phyloP scores from a whole-genome alignment of 2,113 vertebrate genomes.

The Lepus europaeus region DNA sequence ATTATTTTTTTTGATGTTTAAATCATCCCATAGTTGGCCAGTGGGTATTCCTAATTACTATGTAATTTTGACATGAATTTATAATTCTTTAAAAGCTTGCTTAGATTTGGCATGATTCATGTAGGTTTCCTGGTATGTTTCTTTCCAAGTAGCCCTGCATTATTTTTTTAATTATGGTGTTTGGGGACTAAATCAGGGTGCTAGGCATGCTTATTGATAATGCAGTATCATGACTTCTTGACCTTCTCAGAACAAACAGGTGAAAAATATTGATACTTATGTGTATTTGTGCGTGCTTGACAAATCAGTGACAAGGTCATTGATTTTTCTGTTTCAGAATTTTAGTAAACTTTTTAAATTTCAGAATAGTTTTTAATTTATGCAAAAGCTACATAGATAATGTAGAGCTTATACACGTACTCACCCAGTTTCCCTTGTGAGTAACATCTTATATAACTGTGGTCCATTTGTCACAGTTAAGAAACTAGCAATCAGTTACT shows the following conservation, averaged over 20 bases:
- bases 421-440: not conserved
- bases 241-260: conserved; percentile 37
- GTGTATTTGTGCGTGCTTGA: not conserved
- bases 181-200: conserved; percentile 34
- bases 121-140: conserved; percentile 46
- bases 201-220: not conserved
- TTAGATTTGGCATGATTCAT: conserved; percentile 49
- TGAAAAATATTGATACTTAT: not conserved
- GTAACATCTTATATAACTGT: not conserved
- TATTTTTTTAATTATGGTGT: not conserved
- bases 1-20: conserved; percentile 65
- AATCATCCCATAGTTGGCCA: conserved; percentile 54
- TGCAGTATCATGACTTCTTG: conserved; percentile 6
- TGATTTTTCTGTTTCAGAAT: conserved; percentile 28
- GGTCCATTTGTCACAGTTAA: not conserved
- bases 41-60: conserved; percentile 22
- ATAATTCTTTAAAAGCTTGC: conserved; percentile 39
- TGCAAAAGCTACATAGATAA: not conserved
- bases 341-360: conserved; percentile 18
- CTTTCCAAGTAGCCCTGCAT: not conserved
- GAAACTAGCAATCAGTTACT: not conserved
- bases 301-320: not conserved
- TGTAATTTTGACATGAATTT: conserved; percentile 39
- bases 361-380: conserved; percentile 53
- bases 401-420: not conserved